phyloP scores from a whole-genome alignment of 1,140 invertebrate species.

The Caenorhabditis inopinata region DNA sequence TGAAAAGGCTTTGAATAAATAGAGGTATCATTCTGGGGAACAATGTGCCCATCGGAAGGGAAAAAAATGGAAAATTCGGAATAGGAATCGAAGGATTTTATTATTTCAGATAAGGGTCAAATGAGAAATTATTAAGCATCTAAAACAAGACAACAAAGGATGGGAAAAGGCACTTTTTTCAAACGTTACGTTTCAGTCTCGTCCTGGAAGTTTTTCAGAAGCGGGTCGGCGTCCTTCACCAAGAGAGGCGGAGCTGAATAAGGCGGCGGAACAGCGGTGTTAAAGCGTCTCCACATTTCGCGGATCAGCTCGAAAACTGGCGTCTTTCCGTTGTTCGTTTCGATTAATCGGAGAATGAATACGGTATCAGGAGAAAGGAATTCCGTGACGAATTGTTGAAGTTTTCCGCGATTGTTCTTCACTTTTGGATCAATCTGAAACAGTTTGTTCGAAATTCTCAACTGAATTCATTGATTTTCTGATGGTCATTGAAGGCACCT shows the following conservation, averaged over 20 bases:
- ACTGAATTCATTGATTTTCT: not conserved
- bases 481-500: too few relatives aligned
- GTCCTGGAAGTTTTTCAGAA: conserved; percentile 21
- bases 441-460: not conserved
- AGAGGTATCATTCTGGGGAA: too few relatives aligned
- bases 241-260: conserved; percentile 30
- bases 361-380: conserved; percentile 66
- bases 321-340: conserved; percentile 58
- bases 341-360: conserved; percentile 64
- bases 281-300: conserved; percentile 53
- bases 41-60: not conserved
- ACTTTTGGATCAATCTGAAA: conserved; percentile 57
- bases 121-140: conserved; percentile 28
- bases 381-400: conserved; percentile 55
- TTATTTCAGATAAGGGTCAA: conserved; percentile 15
- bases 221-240: not conserved
- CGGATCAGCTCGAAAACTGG: conserved; percentile 44
- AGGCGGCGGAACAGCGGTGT: conserved; percentile 9
- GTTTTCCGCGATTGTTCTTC: conserved; percentile 48
- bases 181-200: conserved; percentile 12
- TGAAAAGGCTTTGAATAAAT: too few relatives aligned
- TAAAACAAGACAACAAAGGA: not conserved
- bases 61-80: not conserved
- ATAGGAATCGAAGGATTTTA: not conserved
- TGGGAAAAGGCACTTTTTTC: not conserved